Conservation (phyloP, 2,888 invertebrate species). For the Cosmia pyralina region DNA sequence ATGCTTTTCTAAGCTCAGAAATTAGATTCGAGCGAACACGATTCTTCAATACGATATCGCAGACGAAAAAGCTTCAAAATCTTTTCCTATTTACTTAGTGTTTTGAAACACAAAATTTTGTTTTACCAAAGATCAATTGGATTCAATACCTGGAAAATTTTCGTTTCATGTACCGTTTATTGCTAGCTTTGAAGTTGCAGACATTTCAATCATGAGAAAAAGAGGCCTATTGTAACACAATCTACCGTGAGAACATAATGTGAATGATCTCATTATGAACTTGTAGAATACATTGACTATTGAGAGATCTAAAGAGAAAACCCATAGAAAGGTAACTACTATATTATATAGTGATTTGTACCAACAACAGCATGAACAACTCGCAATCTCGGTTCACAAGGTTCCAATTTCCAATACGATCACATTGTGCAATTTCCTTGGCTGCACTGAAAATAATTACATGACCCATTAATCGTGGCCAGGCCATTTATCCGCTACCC, state of each 20-base stretch:
- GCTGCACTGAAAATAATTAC: constrained; percentile 71
- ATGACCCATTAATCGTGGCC: constrained; percentile 79
- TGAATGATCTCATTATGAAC: background rate
- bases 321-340: background rate
- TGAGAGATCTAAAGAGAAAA: background rate
- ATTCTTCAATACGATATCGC: constrained; percentile 65
- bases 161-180: background rate
- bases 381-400: constrained; percentile 17
- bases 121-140: background rate
- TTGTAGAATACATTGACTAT: background rate
- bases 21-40: constrained; percentile 65
- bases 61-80: constrained; percentile 40
- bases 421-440: constrained; percentile 35
- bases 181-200: background rate
- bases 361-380: background rate
- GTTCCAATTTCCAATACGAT: constrained; percentile 7
- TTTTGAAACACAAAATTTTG: constrained; percentile 11
- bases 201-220: constrained; percentile 26
- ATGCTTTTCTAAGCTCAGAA: constrained; percentile 71
- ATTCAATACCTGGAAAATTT: constrained; percentile 6
- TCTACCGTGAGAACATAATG: constrained; percentile 27
- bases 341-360: constrained; percentile 8
- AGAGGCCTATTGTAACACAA: constrained; percentile 4
- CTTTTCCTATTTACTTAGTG: constrained; percentile 39
- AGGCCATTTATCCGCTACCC: constrained; percentile 74